phyloP scores from a whole-genome alignment of 1,140 invertebrate genomes.

The Temnothorax longispinosus region DNA sequence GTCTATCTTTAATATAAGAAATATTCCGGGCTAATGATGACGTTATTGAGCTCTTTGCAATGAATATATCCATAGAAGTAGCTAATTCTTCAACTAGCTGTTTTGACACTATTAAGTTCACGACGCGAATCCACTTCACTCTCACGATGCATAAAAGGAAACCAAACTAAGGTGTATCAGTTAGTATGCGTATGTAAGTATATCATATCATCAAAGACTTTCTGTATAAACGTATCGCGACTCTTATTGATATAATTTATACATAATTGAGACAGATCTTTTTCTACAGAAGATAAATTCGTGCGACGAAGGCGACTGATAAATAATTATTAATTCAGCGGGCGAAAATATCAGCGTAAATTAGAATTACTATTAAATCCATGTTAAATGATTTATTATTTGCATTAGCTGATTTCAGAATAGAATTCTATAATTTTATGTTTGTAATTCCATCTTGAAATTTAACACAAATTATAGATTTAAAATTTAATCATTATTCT shows the following conservation, averaged over 20 bases:
- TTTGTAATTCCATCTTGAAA: not conserved
- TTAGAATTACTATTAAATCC: not conserved
- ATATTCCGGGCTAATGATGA: not conserved
- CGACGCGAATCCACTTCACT: not conserved
- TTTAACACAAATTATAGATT: not conserved
- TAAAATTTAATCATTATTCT: not conserved
- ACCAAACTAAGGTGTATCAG: constrained; percentile 7
- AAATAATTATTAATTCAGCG: not conserved
- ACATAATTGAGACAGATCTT: constrained; percentile 2
- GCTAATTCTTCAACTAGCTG: not conserved
- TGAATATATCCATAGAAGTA: not conserved
- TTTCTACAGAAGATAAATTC: not conserved
- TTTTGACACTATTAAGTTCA: constrained; percentile 17
- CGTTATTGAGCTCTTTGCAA: not conserved
- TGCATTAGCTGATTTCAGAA: not conserved
- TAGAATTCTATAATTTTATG: not conserved
- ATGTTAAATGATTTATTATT: not conserved
- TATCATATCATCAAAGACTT: not conserved
- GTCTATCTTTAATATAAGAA: not conserved
- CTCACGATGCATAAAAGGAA: not conserved
- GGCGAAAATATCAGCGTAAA: not conserved
- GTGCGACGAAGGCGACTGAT: not conserved
- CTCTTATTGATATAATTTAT: not conserved
- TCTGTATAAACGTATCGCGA: constrained; percentile 1
- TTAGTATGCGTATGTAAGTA: too few species aligned